phyloP scores from a whole-genome alignment of 2,888 invertebrate species.

The Ormyrus nitidulus region DNA sequence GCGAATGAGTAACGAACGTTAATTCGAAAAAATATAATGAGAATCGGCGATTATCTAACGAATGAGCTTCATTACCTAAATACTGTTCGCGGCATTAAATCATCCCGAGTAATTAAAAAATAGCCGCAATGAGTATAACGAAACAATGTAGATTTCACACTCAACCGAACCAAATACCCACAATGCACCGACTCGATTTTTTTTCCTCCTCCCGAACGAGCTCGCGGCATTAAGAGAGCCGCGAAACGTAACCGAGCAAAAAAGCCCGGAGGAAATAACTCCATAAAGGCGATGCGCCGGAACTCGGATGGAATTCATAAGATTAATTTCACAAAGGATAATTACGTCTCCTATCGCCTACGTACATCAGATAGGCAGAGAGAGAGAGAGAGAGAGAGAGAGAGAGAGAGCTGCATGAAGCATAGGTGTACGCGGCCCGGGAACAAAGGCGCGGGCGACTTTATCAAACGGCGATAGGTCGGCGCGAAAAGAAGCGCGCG shows the following conservation, averaged over 20 bases:
- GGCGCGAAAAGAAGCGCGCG: constrained; percentile 13
- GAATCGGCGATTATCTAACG: too few relatives aligned
- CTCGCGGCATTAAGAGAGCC: background rate
- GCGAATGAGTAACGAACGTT: background rate
- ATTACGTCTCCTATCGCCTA: constrained; percentile 40
- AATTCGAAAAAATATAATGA: background rate
- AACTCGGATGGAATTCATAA: constrained; percentile 40
- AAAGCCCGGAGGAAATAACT: constrained; percentile 28
- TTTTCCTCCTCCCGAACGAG: too few relatives aligned
- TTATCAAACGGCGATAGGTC: constrained; percentile 7
- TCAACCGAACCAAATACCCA: too few relatives aligned
- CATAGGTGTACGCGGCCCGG: too few relatives aligned
- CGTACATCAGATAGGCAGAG: constrained; percentile 7
- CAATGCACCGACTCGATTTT: too few relatives aligned
- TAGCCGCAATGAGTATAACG: too few relatives aligned
- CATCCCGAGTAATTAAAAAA: too few relatives aligned
- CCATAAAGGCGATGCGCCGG: constrained; percentile 27
- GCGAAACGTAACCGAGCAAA: background rate
- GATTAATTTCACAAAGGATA: constrained; percentile 55
- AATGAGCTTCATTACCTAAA: background rate
- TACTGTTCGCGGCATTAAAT: background rate
- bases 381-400: too few relatives aligned
- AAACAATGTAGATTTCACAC: too few relatives aligned
- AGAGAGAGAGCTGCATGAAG: too few relatives aligned
- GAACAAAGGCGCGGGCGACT: constrained; percentile 23